Percentiles rank a stretch among this genome's conserved stretches.
Evolutionary conservation across 2,888 invertebrate genomes (phyloP).

Genomic region (Brachyopa scutellaris): DNA sequence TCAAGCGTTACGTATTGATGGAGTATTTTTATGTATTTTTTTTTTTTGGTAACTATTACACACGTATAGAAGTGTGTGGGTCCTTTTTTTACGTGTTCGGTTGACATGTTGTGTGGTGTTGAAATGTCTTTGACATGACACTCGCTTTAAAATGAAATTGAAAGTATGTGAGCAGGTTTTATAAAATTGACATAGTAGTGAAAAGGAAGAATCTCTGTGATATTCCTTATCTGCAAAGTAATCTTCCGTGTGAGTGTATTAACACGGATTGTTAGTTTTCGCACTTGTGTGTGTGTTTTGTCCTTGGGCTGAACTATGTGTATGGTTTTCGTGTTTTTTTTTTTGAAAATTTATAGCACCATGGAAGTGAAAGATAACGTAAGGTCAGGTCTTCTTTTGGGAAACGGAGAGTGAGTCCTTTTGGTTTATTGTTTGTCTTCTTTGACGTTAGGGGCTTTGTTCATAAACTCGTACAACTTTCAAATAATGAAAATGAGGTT

Average conservation of each 20-base stretch:
- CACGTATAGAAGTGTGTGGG: no score
- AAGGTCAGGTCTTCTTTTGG: not conserved
- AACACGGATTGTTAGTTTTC: not conserved
- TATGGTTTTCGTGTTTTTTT: not conserved
- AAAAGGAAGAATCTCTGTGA: conserved; percentile 1
- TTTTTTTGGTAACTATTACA: not conserved
- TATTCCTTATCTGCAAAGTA: not conserved
- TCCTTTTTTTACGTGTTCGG: not conserved
- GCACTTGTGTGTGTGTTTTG: no score
- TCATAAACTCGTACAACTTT: no score
- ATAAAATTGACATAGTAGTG: conserved; percentile 6
- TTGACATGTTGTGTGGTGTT: conserved; percentile 56
- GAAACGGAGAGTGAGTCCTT: not conserved
- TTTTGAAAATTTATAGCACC: conserved; percentile 4
- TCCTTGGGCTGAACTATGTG: conserved; percentile 1
- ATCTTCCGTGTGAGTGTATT: not conserved
- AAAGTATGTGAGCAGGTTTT: conserved; percentile 33
- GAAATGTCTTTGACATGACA: conserved; percentile 60
- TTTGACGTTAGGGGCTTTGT: not conserved
- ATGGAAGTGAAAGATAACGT: not conserved
- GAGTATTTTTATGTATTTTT: not conserved
- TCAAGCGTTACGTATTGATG: conserved; percentile 32
- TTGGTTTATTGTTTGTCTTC: not conserved
- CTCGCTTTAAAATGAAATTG: conserved; percentile 62
- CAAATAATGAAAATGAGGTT: no score